phyloP scores from a whole-genome alignment of 2,113 vertebrate species.

The Siniperca chuatsi region DNA sequence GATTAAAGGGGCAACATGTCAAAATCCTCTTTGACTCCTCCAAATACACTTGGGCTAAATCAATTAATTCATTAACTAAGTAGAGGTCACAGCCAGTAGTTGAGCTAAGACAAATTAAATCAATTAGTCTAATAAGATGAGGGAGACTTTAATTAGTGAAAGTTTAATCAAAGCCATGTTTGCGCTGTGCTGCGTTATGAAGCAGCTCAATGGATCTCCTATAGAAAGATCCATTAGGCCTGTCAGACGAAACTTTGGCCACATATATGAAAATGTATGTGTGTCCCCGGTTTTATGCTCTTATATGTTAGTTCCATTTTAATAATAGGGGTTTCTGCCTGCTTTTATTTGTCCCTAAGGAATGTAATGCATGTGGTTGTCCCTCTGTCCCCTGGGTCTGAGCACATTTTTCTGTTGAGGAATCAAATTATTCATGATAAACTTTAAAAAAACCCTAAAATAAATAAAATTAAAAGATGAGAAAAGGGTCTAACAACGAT shows the following conservation, averaged over 20 bases:
- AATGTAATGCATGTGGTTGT: background rate
- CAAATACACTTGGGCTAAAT: conserved; percentile 78
- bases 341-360: background rate
- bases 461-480: conserved; percentile 50
- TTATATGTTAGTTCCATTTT: conserved; percentile 1
- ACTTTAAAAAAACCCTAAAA: conserved; percentile 19
- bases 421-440: conserved; percentile 36
- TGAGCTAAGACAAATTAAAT: conserved; percentile 91
- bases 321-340: background rate
- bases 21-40: conserved; percentile 80
- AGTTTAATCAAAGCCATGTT: conserved; percentile 92
- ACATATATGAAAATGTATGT: conserved; percentile 12
- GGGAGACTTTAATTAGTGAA: conserved; percentile 94
- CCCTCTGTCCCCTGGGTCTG: background rate
- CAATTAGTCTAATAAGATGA: conserved; percentile 96
- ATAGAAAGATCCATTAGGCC: conserved; percentile 50
- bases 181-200: conserved; percentile 73
- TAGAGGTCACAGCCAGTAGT: conserved; percentile 83
- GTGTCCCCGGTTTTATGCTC: background rate
- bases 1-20: conserved; percentile 79
- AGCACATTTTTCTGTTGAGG: conserved; percentile 14
- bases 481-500: conserved; percentile 40
- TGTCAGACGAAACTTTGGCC: conserved; percentile 46
- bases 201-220: conserved; percentile 80
- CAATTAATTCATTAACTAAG: conserved; percentile 88